Evolutionary conservation across 2,888 invertebrate genomes (phyloP).

Genomic region (Acanthoscelides obtectus): DNA sequence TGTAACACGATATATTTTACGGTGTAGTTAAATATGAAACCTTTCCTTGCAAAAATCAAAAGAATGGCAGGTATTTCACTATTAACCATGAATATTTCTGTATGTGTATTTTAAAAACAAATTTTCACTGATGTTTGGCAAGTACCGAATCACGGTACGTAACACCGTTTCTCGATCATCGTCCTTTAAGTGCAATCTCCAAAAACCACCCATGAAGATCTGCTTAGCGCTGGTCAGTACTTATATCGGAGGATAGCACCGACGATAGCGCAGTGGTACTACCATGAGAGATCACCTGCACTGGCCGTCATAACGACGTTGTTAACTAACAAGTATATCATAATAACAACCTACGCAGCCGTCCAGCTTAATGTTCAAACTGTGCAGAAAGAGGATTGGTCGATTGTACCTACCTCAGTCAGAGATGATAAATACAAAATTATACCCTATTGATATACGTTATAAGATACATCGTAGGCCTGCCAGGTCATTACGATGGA

Average conservation of each 20-base stretch:
- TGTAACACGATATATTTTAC: too few species aligned
- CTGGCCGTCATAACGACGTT: slow-evolving; percentile 34
- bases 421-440: slow-evolving; percentile 41
- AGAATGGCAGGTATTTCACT: too few species aligned
- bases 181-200: background rate
- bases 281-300: slow-evolving; percentile 2
- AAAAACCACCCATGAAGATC: background rate
- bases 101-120: too few species aligned
- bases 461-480: slow-evolving; percentile 31
- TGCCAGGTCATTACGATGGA: slow-evolving; percentile 26
- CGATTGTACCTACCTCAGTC: slow-evolving; percentile 40
- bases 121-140: too few species aligned
- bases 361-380: slow-evolving; percentile 14
- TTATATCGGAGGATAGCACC: background rate
- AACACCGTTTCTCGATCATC: too few species aligned
- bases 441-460: slow-evolving; percentile 38
- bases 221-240: background rate
- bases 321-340: slow-evolving; percentile 42
- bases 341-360: slow-evolving; percentile 32
- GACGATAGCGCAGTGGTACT: background rate
- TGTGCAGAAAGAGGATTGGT: slow-evolving; percentile 19
- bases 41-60: too few species aligned
- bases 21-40: too few species aligned
- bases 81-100: too few species aligned
- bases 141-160: too few species aligned